A percentile compares a stretch with the other conserved stretches of the same genome.
Conservation (phyloP, 2,888 invertebrate species). For the Chirona hameri region DNA sequence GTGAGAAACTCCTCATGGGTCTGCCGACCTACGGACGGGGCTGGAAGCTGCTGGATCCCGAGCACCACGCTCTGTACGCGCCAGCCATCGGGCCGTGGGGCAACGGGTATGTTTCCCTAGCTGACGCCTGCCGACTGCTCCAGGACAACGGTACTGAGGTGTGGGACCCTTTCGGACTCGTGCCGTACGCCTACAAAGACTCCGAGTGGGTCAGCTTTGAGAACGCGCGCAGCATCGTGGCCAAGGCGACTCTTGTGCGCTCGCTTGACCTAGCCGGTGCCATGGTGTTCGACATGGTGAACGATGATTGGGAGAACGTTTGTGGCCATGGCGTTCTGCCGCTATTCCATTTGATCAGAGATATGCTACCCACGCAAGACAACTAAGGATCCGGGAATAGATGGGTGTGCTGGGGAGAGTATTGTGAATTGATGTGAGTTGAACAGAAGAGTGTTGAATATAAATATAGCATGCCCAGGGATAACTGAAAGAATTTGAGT, state of each 20-base stretch:
- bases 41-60: background rate
- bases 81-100: background rate
- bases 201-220: constrained; percentile 84
- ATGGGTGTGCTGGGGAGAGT: too few species aligned
- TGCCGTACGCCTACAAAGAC: constrained; percentile 67
- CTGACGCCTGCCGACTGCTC: constrained; percentile 65
- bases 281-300: constrained; percentile 78
- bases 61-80: background rate
- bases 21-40: constrained; percentile 46
- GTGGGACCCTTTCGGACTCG: constrained; percentile 65
- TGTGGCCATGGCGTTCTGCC: constrained; percentile 46
- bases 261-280: constrained; percentile 67
- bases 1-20: constrained; percentile 46
- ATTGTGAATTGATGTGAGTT: too few species aligned
- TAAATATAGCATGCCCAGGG: too few species aligned
- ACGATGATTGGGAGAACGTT: constrained; percentile 61
- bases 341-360: constrained; percentile 41
- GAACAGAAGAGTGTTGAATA: too few species aligned
- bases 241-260: constrained; percentile 60
- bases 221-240: constrained; percentile 62
- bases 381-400: background rate
- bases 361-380: background rate
- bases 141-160: constrained; percentile 52
- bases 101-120: constrained; percentile 66
- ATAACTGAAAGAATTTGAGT: too few species aligned